Conservation (phyloP, 1,140 invertebrate species). For the Cecropterus lyciades region DNA sequence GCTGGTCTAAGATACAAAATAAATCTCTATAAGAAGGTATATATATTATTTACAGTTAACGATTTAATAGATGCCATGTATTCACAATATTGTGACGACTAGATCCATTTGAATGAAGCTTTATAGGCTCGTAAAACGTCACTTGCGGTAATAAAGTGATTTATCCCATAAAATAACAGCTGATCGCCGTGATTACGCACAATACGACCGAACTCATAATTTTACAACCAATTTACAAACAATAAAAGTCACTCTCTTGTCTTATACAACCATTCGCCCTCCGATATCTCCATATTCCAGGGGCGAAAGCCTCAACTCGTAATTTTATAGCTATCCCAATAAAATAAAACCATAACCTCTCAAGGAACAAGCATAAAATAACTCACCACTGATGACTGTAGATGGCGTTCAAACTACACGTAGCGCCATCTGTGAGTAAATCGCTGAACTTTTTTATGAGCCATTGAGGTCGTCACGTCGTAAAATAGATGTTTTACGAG, state of each 20-base stretch:
- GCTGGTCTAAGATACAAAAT: no score
- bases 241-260: conserved; percentile 84
- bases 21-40: not conserved
- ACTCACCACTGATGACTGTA: conserved; percentile 56
- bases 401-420: conserved; percentile 59
- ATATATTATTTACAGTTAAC: no score
- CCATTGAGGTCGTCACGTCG: conserved; percentile 72
- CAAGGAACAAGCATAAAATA: conserved; percentile 43
- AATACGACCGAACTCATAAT: conserved; percentile 81
- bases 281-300: conserved; percentile 79
- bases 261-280: conserved; percentile 80
- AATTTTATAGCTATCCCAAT: conserved; percentile 80
- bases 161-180: conserved; percentile 80
- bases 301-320: conserved; percentile 68
- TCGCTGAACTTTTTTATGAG: conserved; percentile 77
- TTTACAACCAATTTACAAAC: conserved; percentile 85
- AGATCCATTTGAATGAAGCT: conserved; percentile 62
- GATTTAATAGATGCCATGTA: no score
- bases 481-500: conserved; percentile 75
- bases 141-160: conserved; percentile 76
- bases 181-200: conserved; percentile 77
- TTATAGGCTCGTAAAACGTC: conserved; percentile 73
- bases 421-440: conserved; percentile 77
- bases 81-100: conserved; percentile 45
- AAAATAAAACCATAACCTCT: conserved; percentile 81